phyloP scores from a whole-genome alignment of 2,797 vertebrate genomes.

The Phrynocephalus guinanensis region DNA sequence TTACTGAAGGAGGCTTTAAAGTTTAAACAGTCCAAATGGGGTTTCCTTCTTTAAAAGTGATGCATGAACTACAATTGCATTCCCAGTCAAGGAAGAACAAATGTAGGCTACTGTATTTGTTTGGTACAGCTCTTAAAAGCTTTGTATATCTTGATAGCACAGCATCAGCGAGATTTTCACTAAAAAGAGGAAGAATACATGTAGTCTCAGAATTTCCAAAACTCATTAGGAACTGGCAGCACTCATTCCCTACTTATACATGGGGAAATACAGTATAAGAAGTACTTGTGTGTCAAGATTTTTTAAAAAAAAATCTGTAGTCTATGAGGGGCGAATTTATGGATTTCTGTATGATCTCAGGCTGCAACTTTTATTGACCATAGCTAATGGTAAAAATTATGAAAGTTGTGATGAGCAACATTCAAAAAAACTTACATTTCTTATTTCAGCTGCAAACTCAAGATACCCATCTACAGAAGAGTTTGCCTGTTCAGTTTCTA shows the following conservation, averaged over 20 bases:
- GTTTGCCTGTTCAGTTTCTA: background rate
- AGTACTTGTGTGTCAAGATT: background rate
- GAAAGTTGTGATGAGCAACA: background rate
- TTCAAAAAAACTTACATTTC: background rate
- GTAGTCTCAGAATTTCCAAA: background rate
- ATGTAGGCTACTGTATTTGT: background rate
- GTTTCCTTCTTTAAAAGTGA: slow-evolving; percentile 2
- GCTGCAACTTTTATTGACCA: background rate
- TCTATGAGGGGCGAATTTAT: background rate
- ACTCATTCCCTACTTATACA: background rate
- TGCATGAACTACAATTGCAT: background rate
- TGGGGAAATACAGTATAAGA: background rate
- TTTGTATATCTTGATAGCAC: background rate
- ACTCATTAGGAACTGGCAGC: background rate
- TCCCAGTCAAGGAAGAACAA: background rate
- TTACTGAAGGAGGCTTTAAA: slow-evolving; percentile 7
- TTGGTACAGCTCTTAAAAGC: background rate
- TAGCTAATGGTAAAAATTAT: background rate
- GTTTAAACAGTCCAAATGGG: background rate
- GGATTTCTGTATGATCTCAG: background rate
- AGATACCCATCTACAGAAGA: background rate
- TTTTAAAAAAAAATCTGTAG: background rate
- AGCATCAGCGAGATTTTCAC: background rate
- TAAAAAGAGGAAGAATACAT: background rate
- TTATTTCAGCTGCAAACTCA: background rate